Evolutionary conservation across 2,888 invertebrate species (phyloP), one percentile per base, ranked within the genome.

Genomic region (Clitarchus hookeri): DNA sequence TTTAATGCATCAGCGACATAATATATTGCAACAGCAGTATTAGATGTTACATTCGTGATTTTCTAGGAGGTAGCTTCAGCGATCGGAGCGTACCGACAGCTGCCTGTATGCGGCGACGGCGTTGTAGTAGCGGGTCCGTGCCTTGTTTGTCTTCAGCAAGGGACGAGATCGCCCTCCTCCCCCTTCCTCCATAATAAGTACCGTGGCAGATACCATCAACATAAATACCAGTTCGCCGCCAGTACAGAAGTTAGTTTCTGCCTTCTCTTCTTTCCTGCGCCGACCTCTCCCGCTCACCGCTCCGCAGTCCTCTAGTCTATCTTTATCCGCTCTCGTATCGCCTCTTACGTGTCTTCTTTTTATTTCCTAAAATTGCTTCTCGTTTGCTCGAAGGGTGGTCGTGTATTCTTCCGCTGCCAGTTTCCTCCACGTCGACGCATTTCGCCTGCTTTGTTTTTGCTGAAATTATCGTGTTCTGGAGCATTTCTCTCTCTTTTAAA

Each of bases 161-260:
- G 65, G 65, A 65, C 65, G 23, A 65, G 65, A 23, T 23, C 65
- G 8, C 19, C 65, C 8, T 6, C 65, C 65, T 23, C 65, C 65
- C 65, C 65, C n/a, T 65, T n/a, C 23, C 16, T 23, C 65, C n/a
- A 65, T 65, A 65, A 65, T 65, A 65, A 65, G 65, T 65, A n/a
- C 23, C 16, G 65, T 23, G 65, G 65, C 65, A 65, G 65, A 65
- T 65, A 65, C 65, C 65, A 65, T 65, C 65, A 65, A 65, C 65
- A 65, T 65, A 65, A 65, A 65, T 65, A 65, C 65, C 65, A 65
- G 65, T 23, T 65, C 65, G 19, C n/a, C 65, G 19, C 11, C 65
- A 65, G 65, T 65, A 65, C 65, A 65, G 65, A 65, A 65, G 65
- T 65, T 65, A 65, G 65, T 65, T 65, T 65, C 13, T 19, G 65